phyloP scores from a whole-genome alignment of 92 coral and sea anemone genomes.

The Ricordea florida region DNA sequence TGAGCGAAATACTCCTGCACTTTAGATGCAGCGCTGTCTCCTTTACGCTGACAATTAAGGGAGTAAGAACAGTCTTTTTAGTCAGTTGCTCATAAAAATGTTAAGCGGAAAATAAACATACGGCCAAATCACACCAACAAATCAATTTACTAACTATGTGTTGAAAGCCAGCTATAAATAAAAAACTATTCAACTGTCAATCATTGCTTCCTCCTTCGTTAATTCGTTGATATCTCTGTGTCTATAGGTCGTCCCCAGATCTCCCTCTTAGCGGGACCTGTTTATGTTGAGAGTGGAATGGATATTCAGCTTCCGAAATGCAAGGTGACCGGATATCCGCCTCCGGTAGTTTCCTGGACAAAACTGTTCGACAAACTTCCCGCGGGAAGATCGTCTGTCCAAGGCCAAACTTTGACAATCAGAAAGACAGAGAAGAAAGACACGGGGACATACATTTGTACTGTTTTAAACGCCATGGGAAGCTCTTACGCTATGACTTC shows the following conservation, averaged over 20 bases:
- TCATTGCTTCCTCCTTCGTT: neutral
- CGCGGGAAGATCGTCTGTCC: constrained; percentile 20
- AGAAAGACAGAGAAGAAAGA: constrained; percentile 48
- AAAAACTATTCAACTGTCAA: no score
- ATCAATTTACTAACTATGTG: no score
- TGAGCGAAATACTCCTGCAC: no score
- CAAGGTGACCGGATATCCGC: constrained; percentile 56
- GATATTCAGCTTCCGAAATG: constrained; percentile 33
- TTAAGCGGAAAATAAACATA: no score
- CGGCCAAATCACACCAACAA: no score
- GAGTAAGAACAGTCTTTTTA: no score
- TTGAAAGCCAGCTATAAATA: no score
- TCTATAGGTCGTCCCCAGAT: constrained; percentile 28
- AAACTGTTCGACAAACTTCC: constrained; percentile 40
- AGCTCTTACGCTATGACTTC: constrained; percentile 56
- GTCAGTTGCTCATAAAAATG: no score
- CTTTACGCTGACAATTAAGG: no score
- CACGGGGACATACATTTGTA: constrained; percentile 63
- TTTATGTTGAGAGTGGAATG: constrained; percentile 10
- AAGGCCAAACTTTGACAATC: constrained; percentile 39
- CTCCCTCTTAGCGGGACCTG: neutral
- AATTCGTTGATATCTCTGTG: no score
- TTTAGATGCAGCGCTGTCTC: no score
- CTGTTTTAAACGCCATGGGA: constrained; percentile 45
- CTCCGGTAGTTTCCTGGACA: constrained; percentile 53